phyloP scores from a whole-genome alignment of 2,113 vertebrate species.

The Cairina moschata region DNA sequence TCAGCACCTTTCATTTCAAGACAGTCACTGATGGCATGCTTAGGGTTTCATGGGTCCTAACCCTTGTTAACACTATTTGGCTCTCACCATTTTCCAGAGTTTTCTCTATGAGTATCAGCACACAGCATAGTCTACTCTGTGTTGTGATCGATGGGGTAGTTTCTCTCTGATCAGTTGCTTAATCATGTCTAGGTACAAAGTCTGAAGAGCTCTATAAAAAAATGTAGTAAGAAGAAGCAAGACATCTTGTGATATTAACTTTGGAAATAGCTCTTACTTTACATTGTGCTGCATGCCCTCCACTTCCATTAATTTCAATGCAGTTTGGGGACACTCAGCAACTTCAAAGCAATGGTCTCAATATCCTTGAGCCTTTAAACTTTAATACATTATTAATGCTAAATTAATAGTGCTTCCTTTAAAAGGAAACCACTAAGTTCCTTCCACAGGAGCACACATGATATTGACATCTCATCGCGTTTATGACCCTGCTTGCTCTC shows the following conservation, averaged over 20 bases:
- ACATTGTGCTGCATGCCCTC: background rate
- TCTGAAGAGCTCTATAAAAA: background rate
- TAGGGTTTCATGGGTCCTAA: background rate
- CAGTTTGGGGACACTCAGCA: background rate
- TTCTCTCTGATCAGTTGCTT: background rate
- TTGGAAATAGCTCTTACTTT: background rate
- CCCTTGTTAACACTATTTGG: background rate
- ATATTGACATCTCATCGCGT: background rate
- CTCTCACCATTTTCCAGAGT: background rate
- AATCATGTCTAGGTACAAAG: background rate
- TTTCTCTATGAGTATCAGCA: background rate
- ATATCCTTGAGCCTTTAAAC: constrained; percentile 43
- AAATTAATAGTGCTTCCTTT: constrained; percentile 62
- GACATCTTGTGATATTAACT: background rate
- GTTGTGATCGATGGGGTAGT: background rate
- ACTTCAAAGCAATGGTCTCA: constrained; percentile 49
- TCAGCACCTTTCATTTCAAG: background rate
- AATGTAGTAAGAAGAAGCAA: background rate
- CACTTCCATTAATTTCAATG: constrained; percentile 3
- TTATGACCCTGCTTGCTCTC: background rate
- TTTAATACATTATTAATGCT: constrained; percentile 58
- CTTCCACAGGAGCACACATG: constrained; percentile 10
- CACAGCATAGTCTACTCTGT: background rate
- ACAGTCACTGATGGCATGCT: background rate
- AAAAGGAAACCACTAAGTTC: constrained; percentile 53